Conservation (phyloP, 2,113 vertebrate species). For the Chrysemys picta region DNA sequence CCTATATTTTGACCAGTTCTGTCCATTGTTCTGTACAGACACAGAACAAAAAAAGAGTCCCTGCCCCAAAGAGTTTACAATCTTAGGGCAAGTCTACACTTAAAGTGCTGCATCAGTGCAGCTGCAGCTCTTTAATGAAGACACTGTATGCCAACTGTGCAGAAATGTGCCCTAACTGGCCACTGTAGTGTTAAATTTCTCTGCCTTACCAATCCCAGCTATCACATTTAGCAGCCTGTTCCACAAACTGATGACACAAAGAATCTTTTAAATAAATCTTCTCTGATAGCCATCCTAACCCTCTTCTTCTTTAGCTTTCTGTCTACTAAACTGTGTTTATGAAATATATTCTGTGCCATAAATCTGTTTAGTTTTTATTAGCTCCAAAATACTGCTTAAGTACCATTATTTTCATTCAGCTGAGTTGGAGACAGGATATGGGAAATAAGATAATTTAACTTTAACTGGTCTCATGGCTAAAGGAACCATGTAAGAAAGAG, state of each 20-base stretch:
- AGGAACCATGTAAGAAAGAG: neutral
- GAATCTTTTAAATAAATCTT: conserved; percentile 21
- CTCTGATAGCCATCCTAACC: neutral
- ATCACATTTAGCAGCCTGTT: conserved; percentile 3
- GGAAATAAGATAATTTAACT: neutral
- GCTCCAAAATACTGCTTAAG: neutral
- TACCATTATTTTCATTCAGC: neutral
- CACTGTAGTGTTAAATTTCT: neutral
- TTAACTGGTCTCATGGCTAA: neutral
- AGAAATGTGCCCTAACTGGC: neutral
- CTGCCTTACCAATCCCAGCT: neutral
- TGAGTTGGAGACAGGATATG: neutral
- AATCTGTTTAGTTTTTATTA: neutral
- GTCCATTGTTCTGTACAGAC: too few species aligned
- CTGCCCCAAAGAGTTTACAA: too few species aligned
- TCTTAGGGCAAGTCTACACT: too few species aligned
- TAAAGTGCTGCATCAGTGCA: too few species aligned
- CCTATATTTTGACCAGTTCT: neutral
- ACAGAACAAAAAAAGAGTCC: too few species aligned
- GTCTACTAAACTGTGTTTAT: neutral
- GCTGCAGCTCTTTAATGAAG: too few species aligned
- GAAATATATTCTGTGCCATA: neutral
- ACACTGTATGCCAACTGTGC: too few species aligned
- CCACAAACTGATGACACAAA: neutral
- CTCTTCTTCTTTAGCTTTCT: conserved; percentile 5